Evolutionary conservation across 2,888 invertebrate species (phyloP).

Genomic region (Rambutsinella grinnellia): DNA sequence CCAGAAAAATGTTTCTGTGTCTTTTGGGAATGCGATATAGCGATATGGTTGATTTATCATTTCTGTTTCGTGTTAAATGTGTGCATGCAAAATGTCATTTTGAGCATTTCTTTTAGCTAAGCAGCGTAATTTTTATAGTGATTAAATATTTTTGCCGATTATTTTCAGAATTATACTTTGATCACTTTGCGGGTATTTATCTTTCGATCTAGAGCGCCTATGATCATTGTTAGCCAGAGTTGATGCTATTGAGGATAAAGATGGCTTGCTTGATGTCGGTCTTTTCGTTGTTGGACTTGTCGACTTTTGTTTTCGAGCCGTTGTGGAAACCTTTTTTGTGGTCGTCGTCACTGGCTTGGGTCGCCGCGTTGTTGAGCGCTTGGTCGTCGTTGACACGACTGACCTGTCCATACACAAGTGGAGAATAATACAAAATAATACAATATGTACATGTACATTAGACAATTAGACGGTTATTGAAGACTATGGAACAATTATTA

Average conservation of each 20-base stretch:
- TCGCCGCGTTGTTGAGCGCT: slow-evolving; percentile 26
- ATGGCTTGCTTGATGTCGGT: background rate
- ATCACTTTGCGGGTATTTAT: slow-evolving; percentile 32
- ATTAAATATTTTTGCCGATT: no score
- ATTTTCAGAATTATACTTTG: slow-evolving; percentile 49
- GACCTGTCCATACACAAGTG: slow-evolving; percentile 29
- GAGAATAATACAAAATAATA: background rate
- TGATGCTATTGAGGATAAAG: slow-evolving; percentile 5
- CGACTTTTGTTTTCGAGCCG: slow-evolving; percentile 25
- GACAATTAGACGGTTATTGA: background rate
- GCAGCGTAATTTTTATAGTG: background rate
- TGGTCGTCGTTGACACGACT: slow-evolving; percentile 44
- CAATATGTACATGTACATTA: background rate
- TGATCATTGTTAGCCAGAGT: slow-evolving; percentile 20
- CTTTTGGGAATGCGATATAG: background rate
- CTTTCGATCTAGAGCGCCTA: slow-evolving; percentile 30
- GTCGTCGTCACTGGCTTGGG: slow-evolving; percentile 27
- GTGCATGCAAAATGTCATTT: background rate
- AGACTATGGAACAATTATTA: no score
- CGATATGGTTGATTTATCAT: background rate
- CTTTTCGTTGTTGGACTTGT: slow-evolving; percentile 23
- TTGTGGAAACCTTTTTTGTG: slow-evolving; percentile 28
- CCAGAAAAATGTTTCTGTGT: background rate
- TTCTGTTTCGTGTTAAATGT: background rate
- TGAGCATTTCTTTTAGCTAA: background rate